Evolutionary conservation across 2,888 invertebrate species (phyloP).

Genomic region (Pherbina coryleti): DNA sequence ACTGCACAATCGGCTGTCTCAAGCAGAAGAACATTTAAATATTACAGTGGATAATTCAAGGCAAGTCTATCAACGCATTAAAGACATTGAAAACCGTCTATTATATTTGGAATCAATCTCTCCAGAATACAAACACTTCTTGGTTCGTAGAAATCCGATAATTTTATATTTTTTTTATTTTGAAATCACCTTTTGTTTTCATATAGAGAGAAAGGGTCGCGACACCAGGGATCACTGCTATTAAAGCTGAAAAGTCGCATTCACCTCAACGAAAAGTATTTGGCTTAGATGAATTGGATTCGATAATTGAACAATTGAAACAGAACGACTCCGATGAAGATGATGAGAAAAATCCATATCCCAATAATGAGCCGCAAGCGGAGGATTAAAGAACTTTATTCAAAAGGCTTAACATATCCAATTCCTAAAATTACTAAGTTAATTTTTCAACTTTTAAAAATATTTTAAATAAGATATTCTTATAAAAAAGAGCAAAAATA

Average conservation of each 20-base stretch:
- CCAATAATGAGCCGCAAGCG: neutral
- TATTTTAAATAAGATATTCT: constrained; percentile 24
- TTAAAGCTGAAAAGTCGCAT: neutral
- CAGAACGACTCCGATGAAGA: constrained; percentile 21
- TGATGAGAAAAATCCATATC: neutral
- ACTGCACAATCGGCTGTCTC: constrained; percentile 78
- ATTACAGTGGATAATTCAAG: constrained; percentile 72
- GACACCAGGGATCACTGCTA: neutral
- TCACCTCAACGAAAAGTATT: constrained; percentile 7
- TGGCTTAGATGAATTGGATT: constrained; percentile 17
- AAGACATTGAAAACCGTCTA: constrained; percentile 81
- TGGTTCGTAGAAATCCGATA: constrained; percentile 68
- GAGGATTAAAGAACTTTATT: neutral
- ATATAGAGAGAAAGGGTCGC: constrained; percentile 7
- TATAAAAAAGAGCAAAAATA: constrained; percentile 33
- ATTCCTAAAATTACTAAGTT: constrained; percentile 16
- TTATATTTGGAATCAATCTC: constrained; percentile 81
- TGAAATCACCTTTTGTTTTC: neutral
- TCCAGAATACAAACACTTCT: constrained; percentile 83
- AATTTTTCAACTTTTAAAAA: constrained; percentile 27
- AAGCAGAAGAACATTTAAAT: constrained; percentile 75
- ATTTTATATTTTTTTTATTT: too few relatives aligned
- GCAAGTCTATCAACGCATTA: constrained; percentile 78
- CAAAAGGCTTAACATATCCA: neutral
- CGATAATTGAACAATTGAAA: constrained; percentile 29